A percentile compares a stretch with the other conserved stretches of the same genome.
Conservation (phyloP, 2,113 vertebrate species). For the Sinosuthora webbiana region DNA sequence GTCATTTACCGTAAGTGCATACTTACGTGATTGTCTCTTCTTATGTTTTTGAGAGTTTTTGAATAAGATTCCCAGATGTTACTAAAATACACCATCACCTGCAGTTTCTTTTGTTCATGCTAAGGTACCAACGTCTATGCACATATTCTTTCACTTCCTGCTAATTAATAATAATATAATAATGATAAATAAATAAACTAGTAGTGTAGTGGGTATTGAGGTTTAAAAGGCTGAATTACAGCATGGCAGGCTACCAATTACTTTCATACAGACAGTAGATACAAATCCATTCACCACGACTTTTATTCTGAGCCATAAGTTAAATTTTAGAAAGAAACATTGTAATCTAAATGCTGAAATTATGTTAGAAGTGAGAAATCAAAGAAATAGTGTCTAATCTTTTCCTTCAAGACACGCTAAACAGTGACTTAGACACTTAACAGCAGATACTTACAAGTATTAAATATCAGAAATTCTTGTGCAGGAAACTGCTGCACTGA, state of each 20-base stretch:
- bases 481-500: background rate
- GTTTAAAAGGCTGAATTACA: background rate
- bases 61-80: background rate
- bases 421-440: background rate
- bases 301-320: background rate
- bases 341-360: conserved; percentile 26
- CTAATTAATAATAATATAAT: background rate
- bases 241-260: background rate
- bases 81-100: background rate
- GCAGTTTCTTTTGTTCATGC: background rate
- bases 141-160: background rate
- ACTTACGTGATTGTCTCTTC: conserved; percentile 19
- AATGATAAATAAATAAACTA: background rate
- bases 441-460: background rate
- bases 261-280: background rate
- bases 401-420: background rate
- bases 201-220: background rate
- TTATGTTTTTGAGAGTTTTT: conserved; percentile 4
- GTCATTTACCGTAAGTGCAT: background rate
- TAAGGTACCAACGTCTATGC: background rate
- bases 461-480: background rate
- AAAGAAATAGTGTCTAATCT: conserved; percentile 1
- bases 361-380: background rate
- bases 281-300: background rate
- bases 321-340: conserved; percentile 17